Conservation (phyloP, 2,113 vertebrate genomes). For the Gallinago paraguaiae region DNA sequence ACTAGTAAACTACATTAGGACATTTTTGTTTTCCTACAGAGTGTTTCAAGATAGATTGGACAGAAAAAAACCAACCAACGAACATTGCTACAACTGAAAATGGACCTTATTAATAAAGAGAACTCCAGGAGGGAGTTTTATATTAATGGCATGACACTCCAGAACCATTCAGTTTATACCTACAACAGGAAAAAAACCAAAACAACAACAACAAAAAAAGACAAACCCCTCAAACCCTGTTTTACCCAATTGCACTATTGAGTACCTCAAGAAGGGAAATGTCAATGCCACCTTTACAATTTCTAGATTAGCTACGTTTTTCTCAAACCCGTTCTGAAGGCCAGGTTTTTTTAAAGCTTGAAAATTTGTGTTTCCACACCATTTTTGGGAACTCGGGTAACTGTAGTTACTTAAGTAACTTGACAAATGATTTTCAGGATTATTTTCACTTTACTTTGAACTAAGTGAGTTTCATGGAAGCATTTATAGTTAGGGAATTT, state of each 20-base stretch:
- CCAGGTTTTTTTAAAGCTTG: not conserved
- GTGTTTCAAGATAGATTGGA: conserved; percentile 52
- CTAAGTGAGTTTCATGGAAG: not conserved
- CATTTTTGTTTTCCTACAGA: conserved; percentile 38
- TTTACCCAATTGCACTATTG: conserved; percentile 77
- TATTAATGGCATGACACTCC: not conserved
- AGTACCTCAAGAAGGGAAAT: conserved; percentile 73
- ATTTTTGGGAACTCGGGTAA: not conserved
- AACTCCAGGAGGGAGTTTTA: not conserved
- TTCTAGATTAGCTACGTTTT: not conserved
- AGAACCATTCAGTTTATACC: conserved; percentile 38
- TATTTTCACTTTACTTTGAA: not conserved
- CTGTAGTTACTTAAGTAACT: not conserved
- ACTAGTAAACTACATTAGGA: conserved; percentile 61
- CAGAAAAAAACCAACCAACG: not conserved
- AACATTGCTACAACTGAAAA: conserved; percentile 39
- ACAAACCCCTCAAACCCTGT: conserved; percentile 46
- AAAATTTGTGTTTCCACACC: not conserved
- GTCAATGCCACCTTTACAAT: not conserved
- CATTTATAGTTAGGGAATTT: conserved; percentile 12
- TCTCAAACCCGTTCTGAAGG: not conserved
- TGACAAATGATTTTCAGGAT: not conserved
- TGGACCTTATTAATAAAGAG: conserved; percentile 8
- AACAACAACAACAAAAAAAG: not conserved
- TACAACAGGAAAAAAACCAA: conserved; percentile 21